These are phyloP conservation scores for Phocides pigmalion DNA, from an alignment of 1,140 invertebrate genomes.

Conservation along the genomic window DNA sequence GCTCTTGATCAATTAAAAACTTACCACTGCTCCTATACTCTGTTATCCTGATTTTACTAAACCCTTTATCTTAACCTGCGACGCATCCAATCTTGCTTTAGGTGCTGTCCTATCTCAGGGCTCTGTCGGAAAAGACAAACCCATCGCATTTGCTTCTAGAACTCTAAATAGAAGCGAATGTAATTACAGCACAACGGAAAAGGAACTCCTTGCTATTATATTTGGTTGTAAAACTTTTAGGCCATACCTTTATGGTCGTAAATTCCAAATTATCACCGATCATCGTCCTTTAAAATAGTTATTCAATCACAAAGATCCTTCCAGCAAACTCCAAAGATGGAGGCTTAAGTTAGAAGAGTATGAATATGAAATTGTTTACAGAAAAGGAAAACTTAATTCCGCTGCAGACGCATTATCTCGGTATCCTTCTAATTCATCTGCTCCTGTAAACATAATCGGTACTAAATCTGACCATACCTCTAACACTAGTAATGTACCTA, in stretches of 20 bases:
- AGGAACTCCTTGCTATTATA: constrained; percentile 1
- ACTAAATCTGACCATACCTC: background rate
- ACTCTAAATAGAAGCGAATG: constrained; percentile 13
- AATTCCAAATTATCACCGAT: constrained; percentile 3
- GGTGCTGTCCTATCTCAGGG: constrained; percentile 3
- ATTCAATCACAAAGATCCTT: constrained; percentile 15
- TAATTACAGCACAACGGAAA: constrained; percentile 12
- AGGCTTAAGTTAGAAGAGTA: constrained; percentile 6
- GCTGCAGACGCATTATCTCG: no score
- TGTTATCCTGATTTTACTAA: constrained; percentile 21
- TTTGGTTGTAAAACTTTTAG: constrained; percentile 12
- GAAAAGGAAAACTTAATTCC: constrained; percentile 13
- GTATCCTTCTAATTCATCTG: background rate
- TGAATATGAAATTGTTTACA: background rate
- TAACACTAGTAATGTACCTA: background rate
- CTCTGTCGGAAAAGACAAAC: background rate
- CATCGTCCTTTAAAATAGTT: constrained; percentile 2
- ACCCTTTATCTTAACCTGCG: constrained; percentile 11
- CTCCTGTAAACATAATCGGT: constrained; percentile 1
- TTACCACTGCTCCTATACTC: constrained; percentile 8
- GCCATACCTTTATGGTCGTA: constrained; percentile 6
- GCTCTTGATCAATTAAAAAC: constrained; percentile 15
- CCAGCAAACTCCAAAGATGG: constrained; percentile 13
- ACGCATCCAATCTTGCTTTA: constrained; percentile 20
- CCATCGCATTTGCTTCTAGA: constrained; percentile 15